Evolutionary conservation across 2,888 invertebrate genomes (phyloP).

Genomic region (Drosophila macrospina): DNA sequence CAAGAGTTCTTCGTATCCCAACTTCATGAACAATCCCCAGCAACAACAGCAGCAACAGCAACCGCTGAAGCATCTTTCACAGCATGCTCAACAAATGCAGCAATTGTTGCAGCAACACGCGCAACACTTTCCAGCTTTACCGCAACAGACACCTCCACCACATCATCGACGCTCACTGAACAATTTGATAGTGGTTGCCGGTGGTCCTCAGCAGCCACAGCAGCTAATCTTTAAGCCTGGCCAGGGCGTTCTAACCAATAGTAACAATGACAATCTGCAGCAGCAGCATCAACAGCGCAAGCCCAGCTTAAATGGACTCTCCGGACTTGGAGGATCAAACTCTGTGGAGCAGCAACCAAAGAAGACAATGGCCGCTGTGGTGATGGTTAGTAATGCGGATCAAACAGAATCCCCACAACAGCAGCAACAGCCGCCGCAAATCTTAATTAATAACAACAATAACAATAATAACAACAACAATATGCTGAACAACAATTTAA

Average conservation of each 20-base stretch:
- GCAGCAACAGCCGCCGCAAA: conserved; percentile 61
- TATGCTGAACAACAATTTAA: conserved; percentile 76
- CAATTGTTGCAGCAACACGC: conserved; percentile 76
- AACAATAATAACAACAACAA: conserved; percentile 65
- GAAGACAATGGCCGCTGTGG: conserved; percentile 83
- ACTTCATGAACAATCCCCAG: conserved; percentile 78
- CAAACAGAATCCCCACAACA: conserved; percentile 51
- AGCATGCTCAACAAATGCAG: conserved; percentile 69
- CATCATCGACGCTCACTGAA: conserved; percentile 84
- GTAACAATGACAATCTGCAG: conserved; percentile 55
- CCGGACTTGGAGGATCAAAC: conserved; percentile 34
- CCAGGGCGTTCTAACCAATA: conserved; percentile 77
- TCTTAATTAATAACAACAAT: conserved; percentile 72
- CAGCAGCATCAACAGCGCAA: conserved; percentile 62
- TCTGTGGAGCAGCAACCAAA: conserved; percentile 69
- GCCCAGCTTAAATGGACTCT: conserved; percentile 65
- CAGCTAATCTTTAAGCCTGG: conserved; percentile 82
- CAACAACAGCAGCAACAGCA: conserved; percentile 56
- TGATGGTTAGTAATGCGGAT: conserved; percentile 84
- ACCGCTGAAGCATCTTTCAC: conserved; percentile 62
- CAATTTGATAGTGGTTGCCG: conserved; percentile 83
- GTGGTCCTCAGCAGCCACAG: conserved; percentile 83
- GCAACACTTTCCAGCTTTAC: conserved; percentile 75
- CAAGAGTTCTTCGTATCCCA: conserved; percentile 85
- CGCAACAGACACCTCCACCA: conserved; percentile 76